These are phyloP conservation scores for Hypercompe scribonia DNA, from an alignment of 2,888 invertebrate genomes.

Conservation along the genomic window DNA sequence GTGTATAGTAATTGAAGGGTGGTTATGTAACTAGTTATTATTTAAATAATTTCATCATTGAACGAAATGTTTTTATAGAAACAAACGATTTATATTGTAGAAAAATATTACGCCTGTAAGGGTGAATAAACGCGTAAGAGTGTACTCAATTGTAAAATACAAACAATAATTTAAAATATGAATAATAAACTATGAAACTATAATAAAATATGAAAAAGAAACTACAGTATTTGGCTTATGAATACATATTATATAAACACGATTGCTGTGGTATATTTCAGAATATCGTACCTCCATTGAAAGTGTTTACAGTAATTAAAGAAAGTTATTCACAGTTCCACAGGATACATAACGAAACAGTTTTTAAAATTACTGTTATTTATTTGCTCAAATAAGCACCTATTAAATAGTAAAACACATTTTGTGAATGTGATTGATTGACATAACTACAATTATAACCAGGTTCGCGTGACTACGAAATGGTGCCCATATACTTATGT, in stretches of 20 bases:
- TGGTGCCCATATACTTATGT: slow-evolving; percentile 12
- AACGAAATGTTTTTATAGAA: neutral
- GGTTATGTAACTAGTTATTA: neutral
- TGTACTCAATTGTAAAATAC: too few relatives aligned
- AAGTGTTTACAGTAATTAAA: neutral
- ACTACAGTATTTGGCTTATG: too few relatives aligned
- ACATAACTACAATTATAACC: slow-evolving; percentile 43
- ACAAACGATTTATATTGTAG: neutral
- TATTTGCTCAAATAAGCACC: slow-evolving; percentile 13
- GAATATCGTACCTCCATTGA: neutral
- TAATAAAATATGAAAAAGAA: too few relatives aligned
- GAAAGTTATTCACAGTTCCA: neutral
- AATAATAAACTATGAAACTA: too few relatives aligned
- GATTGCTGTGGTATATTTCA: neutral
- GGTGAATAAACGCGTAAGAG: too few relatives aligned
- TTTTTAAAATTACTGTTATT: neutral
- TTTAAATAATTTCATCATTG: neutral
- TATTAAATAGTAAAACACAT: slow-evolving; percentile 39
- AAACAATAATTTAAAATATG: too few relatives aligned
- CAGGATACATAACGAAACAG: neutral
- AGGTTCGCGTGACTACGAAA: slow-evolving; percentile 44
- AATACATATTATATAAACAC: neutral
- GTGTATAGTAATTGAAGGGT: neutral
- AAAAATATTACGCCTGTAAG: neutral
- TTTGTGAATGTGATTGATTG: slow-evolving; percentile 46